These are phyloP conservation scores for Cacoxenus indagator DNA, from an alignment of 2,888 invertebrate genomes.

Conservation along the genomic window DNA sequence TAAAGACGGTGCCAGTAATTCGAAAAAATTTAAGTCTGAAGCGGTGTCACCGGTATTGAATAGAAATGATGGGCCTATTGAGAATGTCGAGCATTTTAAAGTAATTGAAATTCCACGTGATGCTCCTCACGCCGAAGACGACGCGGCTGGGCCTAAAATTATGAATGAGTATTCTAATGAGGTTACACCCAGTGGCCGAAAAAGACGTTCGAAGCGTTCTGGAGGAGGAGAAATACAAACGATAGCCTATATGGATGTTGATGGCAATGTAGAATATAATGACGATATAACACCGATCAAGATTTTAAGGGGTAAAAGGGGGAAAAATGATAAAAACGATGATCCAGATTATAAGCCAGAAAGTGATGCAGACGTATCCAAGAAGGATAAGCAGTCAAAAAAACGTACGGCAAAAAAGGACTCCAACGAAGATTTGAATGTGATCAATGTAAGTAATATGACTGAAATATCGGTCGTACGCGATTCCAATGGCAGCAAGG, in stretches of 20 bases:
- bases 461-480: background rate
- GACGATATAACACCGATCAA: background rate
- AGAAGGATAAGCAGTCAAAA: too few species aligned
- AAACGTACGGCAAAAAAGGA: background rate
- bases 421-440: background rate
- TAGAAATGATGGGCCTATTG: too few species aligned
- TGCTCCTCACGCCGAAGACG: too few species aligned
- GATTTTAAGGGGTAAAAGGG: background rate
- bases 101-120: too few species aligned
- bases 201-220: background rate
- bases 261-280: background rate
- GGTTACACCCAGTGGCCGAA: background rate
- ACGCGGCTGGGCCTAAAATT: too few species aligned
- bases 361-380: background rate
- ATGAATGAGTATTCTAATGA: too few species aligned
- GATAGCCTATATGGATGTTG: background rate
- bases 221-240: background rate
- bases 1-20: too few species aligned
- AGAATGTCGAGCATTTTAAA: too few species aligned
- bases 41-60: too few species aligned
- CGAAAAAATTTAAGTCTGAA: too few species aligned
- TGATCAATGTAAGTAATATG: background rate
- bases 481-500: background rate
- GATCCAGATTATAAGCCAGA: background rate
- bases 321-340: background rate